These are phyloP conservation scores for Ceratosolen solmsi DNA, from an alignment of 1,140 invertebrate species.

Conservation along the genomic window DNA sequence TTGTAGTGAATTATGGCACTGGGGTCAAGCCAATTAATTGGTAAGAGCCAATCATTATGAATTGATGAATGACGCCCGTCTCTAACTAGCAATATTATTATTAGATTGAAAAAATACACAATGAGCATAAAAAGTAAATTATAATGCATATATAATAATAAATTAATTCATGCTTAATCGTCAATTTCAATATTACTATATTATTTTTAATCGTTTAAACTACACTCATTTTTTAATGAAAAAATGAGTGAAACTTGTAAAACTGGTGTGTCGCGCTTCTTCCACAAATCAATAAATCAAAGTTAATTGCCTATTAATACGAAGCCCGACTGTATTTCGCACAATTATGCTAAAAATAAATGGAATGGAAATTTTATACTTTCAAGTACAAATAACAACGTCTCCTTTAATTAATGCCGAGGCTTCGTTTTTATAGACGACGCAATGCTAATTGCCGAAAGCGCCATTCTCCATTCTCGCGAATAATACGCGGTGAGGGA, in stretches of 20 bases:
- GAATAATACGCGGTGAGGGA: too few relatives aligned
- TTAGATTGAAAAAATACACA: too few relatives aligned
- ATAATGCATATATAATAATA: background rate
- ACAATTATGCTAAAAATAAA: too few relatives aligned
- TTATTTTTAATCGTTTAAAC: background rate
- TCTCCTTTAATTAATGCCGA: too few relatives aligned
- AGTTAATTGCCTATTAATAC: background rate
- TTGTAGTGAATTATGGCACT: background rate
- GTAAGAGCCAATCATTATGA: background rate
- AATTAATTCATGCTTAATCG: background rate
- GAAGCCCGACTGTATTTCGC: too few relatives aligned
- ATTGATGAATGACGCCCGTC: too few relatives aligned
- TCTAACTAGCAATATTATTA: background rate
- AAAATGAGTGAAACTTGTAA: background rate
- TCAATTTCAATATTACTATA: background rate
- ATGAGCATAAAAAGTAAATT: background rate
- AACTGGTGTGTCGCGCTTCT: background rate
- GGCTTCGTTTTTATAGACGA: too few relatives aligned
- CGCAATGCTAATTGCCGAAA: too few relatives aligned
- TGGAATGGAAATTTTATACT: background rate
- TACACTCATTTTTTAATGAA: background rate
- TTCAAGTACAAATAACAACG: too few relatives aligned
- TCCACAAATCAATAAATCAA: background rate
- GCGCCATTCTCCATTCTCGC: too few relatives aligned
- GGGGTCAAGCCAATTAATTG: background rate